A percentile compares a stretch with the other conserved stretches of the same genome.
Conservation (phyloP, 2,113 vertebrate species). For the Cyprinodon variegatus region DNA sequence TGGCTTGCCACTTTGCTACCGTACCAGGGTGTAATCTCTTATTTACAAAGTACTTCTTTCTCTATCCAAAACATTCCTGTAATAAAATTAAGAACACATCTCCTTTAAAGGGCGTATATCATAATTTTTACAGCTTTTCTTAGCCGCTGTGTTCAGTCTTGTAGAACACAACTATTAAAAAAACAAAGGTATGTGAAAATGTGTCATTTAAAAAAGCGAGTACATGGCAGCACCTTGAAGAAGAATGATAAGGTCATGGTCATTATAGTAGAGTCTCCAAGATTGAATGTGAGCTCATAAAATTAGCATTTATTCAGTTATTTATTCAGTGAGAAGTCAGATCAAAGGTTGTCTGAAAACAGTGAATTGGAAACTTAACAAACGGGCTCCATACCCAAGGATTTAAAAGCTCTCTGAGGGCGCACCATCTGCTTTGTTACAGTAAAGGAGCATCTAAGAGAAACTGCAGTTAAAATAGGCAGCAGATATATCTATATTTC, state of each 20-base stretch:
- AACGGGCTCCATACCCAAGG: not conserved
- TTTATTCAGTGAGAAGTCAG: not conserved
- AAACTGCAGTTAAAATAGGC: not conserved
- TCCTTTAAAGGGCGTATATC: not conserved
- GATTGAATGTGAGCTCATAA: not conserved
- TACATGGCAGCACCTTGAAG: no score
- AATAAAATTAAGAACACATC: not conserved
- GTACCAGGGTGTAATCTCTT: not conserved
- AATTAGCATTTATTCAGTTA: not conserved
- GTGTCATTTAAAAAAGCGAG: no score
- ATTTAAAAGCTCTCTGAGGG: not conserved
- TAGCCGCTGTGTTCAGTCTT: not conserved
- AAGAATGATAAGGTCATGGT: not conserved
- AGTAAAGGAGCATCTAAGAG: not conserved
- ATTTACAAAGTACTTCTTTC: not conserved
- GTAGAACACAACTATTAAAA: not conserved
- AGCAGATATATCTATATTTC: not conserved
- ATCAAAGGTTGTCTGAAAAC: no score
- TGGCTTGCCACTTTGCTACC: not conserved
- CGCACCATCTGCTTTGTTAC: not conserved
- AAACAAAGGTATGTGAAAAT: not conserved
- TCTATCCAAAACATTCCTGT: not conserved
- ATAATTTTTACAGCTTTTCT: not conserved
- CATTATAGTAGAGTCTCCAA: not conserved
- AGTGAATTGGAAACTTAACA: not conserved